Base-by-base conservation (phyloP, 2,797 vertebrate genomes). In the Loriculus beryllinus region DNA sequence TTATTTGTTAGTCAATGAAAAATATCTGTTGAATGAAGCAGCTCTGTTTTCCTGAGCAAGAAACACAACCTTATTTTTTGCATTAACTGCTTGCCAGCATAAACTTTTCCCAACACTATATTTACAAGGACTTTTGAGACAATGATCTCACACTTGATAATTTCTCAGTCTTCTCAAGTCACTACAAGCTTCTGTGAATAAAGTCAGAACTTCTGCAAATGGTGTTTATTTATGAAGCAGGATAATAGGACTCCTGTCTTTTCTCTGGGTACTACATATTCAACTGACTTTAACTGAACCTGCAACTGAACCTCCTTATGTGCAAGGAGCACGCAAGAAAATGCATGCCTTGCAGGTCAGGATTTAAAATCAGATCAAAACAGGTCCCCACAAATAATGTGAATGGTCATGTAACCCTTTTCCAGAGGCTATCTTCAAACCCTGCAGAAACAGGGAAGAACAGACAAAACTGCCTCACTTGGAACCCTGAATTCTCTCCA, bases 1-100 rank as follows among this genome's bases (percentile, higher is more conserved):
- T 92, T 67, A 72, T 92, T 90, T 95, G 48, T 60, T 69, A 90
- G 23, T 69, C 48, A 94, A 84, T 94, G 57, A 91, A 93, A 91
- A 90, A 56, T 52, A 69, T 12, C 49, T 93, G 31, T 33, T 84
- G 54, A 84, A 79, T 75, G 59, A 80, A 80, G 52, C 39, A 71
- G n/a, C 69, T 35, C 42, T 79, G 47, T 67, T 70, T 86, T 76
- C 65, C 79, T 88, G 49, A 51, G 37, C 42, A 75, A 70, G 52
- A 51, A 88, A 76, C 31, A 72, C 21, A 47, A 65, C 35, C 1
- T 16, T 33, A 65, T 65, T 86, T 92, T 91, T 75, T 76, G 63
- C n/a, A 65, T 68, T 78, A 85, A 89, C 2, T 76, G 31, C 4
- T 10, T 91, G 68, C 56, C 71, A 91, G 65, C 56, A 70, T 28